Percentiles rank a stretch among this genome's conserved stretches.
Evolutionary conservation across 2,888 invertebrate species (phyloP).

Genomic region (Dryadula phaetusa): DNA sequence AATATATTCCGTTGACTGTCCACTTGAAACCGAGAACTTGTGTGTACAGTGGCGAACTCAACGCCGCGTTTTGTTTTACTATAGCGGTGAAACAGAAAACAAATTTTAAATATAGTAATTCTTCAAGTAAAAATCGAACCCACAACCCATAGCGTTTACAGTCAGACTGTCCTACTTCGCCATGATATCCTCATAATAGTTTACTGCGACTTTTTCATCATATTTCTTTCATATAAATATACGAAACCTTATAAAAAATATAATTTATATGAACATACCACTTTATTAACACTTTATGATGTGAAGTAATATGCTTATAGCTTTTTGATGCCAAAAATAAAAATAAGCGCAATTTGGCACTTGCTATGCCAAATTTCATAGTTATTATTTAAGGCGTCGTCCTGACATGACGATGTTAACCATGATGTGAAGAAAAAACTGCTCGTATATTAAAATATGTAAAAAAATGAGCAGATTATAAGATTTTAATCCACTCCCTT

Average conservation of each 20-base stretch:
- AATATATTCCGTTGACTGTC: too few species aligned
- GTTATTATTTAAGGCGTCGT: conserved; percentile 41
- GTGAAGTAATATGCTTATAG: neutral
- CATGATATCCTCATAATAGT: too few species aligned
- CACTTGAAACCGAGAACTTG: too few species aligned
- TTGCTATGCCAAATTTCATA: conserved; percentile 5
- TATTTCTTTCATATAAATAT: neutral
- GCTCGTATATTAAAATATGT: neutral
- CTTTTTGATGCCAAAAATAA: conserved; percentile 13
- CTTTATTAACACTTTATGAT: conserved; percentile 1
- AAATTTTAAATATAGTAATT: too few species aligned
- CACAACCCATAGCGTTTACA: too few species aligned
- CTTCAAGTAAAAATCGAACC: too few species aligned
- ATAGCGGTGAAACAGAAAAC: too few species aligned
- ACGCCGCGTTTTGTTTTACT: too few species aligned
- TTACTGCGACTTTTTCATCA: neutral
- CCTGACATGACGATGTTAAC: neutral
- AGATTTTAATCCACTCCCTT: too few species aligned
- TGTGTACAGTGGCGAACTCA: too few species aligned
- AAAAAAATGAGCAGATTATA: too few species aligned
- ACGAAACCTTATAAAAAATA: neutral
- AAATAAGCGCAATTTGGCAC: conserved; percentile 7
- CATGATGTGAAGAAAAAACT: neutral
- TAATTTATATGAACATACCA: conserved; percentile 5
- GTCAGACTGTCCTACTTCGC: too few species aligned